A percentile compares a stretch with the other conserved stretches of the same genome.
phyloP scores from a whole-genome alignment of 2,888 invertebrate species.

The Melanotus villosus region DNA sequence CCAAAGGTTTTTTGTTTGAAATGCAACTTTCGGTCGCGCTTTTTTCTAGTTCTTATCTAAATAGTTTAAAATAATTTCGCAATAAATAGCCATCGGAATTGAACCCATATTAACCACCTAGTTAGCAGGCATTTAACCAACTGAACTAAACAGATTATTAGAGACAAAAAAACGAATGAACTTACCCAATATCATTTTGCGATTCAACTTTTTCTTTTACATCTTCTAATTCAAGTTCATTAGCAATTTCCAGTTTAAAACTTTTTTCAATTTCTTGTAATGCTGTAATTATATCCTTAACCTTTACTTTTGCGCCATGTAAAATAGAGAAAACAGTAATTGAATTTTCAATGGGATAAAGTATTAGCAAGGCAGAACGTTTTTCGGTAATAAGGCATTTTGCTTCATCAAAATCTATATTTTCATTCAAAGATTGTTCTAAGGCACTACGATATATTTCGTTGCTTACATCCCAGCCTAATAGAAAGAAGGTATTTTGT shows the following conservation, averaged over 20 bases:
- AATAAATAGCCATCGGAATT: no score
- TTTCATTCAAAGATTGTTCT: slow-evolving; percentile 44
- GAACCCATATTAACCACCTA: no score
- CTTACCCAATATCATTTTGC: slow-evolving; percentile 52
- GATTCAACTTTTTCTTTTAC: slow-evolving; percentile 37
- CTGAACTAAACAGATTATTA: no score
- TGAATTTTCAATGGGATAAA: slow-evolving; percentile 52
- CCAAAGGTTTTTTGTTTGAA: no score
- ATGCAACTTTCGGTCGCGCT: no score
- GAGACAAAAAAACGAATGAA: not conserved
- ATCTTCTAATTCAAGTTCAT: slow-evolving; percentile 48
- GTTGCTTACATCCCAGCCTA: slow-evolving; percentile 61
- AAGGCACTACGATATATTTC: slow-evolving; percentile 55
- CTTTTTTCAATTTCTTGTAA: slow-evolving; percentile 50
- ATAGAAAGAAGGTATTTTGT: slow-evolving; percentile 53
- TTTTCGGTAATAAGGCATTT: slow-evolving; percentile 46
- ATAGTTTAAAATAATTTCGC: no score
- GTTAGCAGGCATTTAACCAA: no score
- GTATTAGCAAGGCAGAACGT: slow-evolving; percentile 51
- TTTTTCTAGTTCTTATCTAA: no score
- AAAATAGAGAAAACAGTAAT: slow-evolving; percentile 44
- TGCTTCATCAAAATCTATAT: slow-evolving; percentile 49
- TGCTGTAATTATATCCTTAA: slow-evolving; percentile 48
- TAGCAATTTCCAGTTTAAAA: slow-evolving; percentile 48
- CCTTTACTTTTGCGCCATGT: slow-evolving; percentile 49